A percentile compares a stretch with the other conserved stretches of the same genome.
phyloP scores from a whole-genome alignment of 2,797 vertebrate species.

The Selene dorsalis region DNA sequence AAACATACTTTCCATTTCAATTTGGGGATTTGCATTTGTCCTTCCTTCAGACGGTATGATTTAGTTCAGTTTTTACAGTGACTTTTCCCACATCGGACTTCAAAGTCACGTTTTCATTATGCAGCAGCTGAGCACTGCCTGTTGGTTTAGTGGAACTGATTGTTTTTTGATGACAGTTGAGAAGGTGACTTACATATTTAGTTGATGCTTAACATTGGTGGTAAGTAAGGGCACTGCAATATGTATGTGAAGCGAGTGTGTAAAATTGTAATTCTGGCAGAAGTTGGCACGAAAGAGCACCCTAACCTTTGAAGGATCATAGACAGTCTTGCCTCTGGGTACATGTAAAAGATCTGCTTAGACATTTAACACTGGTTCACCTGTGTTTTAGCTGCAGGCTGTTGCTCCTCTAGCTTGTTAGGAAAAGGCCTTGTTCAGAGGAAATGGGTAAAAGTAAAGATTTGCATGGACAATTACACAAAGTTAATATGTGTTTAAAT shows the following conservation, averaged over 20 bases:
- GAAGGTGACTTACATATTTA: slow-evolving; percentile 75
- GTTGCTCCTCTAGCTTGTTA: slow-evolving; percentile 27
- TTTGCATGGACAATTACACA: slow-evolving; percentile 17
- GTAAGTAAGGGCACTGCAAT: slow-evolving; percentile 42
- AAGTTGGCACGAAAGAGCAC: slow-evolving; percentile 17
- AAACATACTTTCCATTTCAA: slow-evolving; percentile 63
- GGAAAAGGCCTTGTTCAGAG: slow-evolving; percentile 9
- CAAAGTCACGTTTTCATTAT: slow-evolving; percentile 75
- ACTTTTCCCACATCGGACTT: slow-evolving; percentile 55
- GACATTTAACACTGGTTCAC: slow-evolving; percentile 12
- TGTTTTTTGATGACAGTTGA: slow-evolving; percentile 75
- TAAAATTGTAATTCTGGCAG: slow-evolving; percentile 14
- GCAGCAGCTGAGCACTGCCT: slow-evolving; percentile 51
- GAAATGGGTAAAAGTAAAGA: slow-evolving; percentile 16
- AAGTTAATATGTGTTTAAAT: slow-evolving; percentile 26
- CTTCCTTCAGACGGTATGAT: slow-evolving; percentile 52
- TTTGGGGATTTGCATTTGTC: slow-evolving; percentile 73
- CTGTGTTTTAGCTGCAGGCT: slow-evolving; percentile 15
- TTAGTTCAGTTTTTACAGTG: slow-evolving; percentile 46
- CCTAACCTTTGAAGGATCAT: slow-evolving; percentile 36
- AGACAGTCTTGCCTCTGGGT: slow-evolving; percentile 24
- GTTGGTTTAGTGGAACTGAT: slow-evolving; percentile 72
- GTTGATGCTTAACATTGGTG: slow-evolving; percentile 59
- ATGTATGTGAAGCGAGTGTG: slow-evolving; percentile 8
- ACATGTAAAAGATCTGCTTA: slow-evolving; percentile 9